Evolutionary conservation across 2,888 invertebrate genomes (phyloP).

Genomic region (Orthonychiurus folsomi): DNA sequence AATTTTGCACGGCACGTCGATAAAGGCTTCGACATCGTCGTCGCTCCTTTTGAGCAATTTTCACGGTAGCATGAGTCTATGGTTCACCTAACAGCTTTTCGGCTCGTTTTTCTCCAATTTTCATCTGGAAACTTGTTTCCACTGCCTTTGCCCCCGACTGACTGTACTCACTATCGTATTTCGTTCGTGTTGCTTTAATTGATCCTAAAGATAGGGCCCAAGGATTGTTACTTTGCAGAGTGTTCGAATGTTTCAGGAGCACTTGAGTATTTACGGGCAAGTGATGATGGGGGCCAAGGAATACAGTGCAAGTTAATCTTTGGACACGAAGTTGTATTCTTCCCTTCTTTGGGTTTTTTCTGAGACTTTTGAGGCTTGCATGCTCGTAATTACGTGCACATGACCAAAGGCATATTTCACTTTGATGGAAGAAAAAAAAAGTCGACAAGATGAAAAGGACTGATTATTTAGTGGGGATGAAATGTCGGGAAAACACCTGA

Average conservation of each 20-base stretch:
- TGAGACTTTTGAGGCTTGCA: not conserved
- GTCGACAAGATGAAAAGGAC: not conserved
- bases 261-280: no score
- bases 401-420: no score
- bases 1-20: conserved; percentile 23
- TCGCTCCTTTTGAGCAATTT: conserved; percentile 25
- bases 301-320: no score
- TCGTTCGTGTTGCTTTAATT: no score
- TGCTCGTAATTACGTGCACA: not conserved
- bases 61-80: conserved; percentile 28
- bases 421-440: not conserved
- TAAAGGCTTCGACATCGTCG: conserved; percentile 15
- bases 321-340: no score
- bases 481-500: not conserved
- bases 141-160: not conserved
- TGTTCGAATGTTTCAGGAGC: not conserved
- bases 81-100: conserved; percentile 4
- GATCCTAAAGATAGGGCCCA: not conserved
- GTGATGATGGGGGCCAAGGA: no score
- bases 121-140: not conserved
- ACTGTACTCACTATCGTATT: no score
- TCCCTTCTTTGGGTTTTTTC: no score
- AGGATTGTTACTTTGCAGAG: not conserved
- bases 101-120: not conserved
- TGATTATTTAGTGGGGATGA: not conserved